These are phyloP conservation scores for Diadromus collaris DNA, from an alignment of 2,888 invertebrate species.

Conservation along the genomic window DNA sequence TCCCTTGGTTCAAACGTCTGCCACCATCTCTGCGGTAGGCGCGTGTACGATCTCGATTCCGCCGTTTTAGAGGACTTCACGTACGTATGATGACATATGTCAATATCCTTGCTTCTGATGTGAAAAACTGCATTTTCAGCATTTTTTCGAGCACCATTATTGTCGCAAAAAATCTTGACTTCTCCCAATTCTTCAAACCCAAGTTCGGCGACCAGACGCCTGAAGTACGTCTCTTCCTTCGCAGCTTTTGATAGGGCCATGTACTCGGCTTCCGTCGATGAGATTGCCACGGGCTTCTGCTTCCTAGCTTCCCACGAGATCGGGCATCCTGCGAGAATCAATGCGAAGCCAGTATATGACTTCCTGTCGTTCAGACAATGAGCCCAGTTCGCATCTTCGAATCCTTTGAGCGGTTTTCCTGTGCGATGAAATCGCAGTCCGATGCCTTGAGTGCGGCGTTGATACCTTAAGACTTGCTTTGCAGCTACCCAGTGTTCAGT, in stretches of 20 bases:
- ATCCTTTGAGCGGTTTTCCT: slow-evolving; percentile 2
- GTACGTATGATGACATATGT: slow-evolving; percentile 20
- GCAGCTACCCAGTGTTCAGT: slow-evolving; percentile 42
- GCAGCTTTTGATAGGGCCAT: background rate
- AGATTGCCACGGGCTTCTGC: slow-evolving; percentile 40
- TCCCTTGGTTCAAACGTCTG: slow-evolving; percentile 35
- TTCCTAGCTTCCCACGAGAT: slow-evolving; percentile 40
- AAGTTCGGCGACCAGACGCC: slow-evolving; percentile 7
- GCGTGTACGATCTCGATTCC: slow-evolving; percentile 8
- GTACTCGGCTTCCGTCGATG: slow-evolving; percentile 6
- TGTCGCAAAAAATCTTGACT: slow-evolving; percentile 20
- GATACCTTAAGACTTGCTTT: slow-evolving; percentile 39
- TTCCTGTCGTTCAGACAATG: slow-evolving; percentile 23
- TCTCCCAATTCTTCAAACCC: background rate
- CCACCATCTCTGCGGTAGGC: slow-evolving; percentile 33
- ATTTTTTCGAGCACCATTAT: slow-evolving; percentile 14
- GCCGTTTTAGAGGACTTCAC: background rate
- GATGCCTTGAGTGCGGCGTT: background rate
- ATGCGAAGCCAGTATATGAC: slow-evolving; percentile 44
- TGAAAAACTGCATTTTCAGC: slow-evolving; percentile 19
- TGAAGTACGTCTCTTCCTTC: slow-evolving; percentile 31
- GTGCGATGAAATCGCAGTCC: slow-evolving; percentile 34
- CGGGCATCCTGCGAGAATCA: slow-evolving; percentile 7
- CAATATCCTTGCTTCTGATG: slow-evolving; percentile 29
- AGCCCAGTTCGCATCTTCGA: slow-evolving; percentile 48